A percentile compares a stretch with the other conserved stretches of the same genome.
phyloP scores from a whole-genome alignment of 2,113 vertebrate species.

The Corythornis cristatus region DNA sequence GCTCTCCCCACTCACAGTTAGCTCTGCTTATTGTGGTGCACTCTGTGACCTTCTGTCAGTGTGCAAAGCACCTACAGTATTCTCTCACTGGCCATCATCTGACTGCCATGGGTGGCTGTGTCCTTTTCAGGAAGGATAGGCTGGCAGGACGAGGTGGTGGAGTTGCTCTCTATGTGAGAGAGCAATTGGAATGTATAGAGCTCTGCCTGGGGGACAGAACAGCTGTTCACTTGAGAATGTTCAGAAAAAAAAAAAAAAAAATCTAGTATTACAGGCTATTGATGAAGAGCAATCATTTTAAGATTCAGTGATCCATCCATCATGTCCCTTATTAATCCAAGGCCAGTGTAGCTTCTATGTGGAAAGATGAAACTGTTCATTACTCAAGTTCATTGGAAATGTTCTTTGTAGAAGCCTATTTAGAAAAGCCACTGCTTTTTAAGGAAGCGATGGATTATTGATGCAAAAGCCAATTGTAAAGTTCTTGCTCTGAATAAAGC shows the following conservation, averaged over 20 bases:
- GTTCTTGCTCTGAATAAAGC: not conserved
- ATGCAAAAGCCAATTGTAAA: not conserved
- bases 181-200: no score
- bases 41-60: not conserved
- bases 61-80: not conserved
- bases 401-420: not conserved
- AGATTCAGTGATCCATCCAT: not conserved
- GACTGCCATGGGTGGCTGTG: not conserved
- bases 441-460: not conserved
- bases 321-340: not conserved
- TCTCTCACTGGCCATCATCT: not conserved
- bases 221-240: not conserved
- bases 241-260: not conserved
- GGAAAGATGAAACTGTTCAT: not conserved
- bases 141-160: no score
- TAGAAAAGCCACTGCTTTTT: not conserved
- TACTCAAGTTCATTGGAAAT: not conserved
- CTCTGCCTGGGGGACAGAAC: no score
- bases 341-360: not conserved
- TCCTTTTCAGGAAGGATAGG: no score
- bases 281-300: not conserved
- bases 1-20: not conserved
- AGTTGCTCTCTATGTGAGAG: no score
- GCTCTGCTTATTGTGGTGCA: not conserved
- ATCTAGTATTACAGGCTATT: not conserved